Conservation (phyloP, 2,797 vertebrate genomes). For the Cyprinella venusta region DNA sequence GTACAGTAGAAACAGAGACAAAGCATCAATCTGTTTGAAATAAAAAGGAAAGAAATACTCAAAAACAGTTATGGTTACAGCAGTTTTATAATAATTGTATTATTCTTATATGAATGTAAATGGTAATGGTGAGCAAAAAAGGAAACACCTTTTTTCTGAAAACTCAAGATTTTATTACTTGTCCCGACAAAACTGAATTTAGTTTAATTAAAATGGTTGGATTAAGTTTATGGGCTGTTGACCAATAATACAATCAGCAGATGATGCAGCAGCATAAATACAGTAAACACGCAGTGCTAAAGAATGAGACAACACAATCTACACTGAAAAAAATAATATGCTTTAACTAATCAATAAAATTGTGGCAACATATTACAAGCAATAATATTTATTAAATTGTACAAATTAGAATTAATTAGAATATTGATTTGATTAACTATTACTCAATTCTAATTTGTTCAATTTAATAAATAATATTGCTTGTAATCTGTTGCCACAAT, state of each 20-base stretch:
- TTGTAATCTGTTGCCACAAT: too few species aligned
- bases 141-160: not conserved
- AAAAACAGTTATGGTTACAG: not conserved
- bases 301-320: slow-evolving; percentile 1
- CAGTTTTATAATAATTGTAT: not conserved
- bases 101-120: not conserved
- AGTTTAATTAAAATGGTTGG: not conserved
- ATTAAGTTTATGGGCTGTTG: not conserved
- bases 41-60: not conserved
- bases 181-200: not conserved
- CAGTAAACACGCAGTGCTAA: not conserved
- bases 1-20: slow-evolving; percentile 93
- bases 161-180: not conserved
- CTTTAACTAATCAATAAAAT: too few species aligned
- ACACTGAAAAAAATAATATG: too few species aligned
- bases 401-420: too few species aligned
- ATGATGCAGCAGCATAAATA: not conserved
- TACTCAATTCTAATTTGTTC: too few species aligned
- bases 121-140: not conserved
- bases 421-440: too few species aligned
- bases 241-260: not conserved
- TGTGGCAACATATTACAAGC: too few species aligned
- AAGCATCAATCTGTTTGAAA: slow-evolving; percentile 83
- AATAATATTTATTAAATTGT: too few species aligned
- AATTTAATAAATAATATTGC: too few species aligned